Percentiles rank a stretch among this genome's conserved stretches.
phyloP scores from a whole-genome alignment of 2,888 invertebrate species.

The Corythucha ciliata region DNA sequence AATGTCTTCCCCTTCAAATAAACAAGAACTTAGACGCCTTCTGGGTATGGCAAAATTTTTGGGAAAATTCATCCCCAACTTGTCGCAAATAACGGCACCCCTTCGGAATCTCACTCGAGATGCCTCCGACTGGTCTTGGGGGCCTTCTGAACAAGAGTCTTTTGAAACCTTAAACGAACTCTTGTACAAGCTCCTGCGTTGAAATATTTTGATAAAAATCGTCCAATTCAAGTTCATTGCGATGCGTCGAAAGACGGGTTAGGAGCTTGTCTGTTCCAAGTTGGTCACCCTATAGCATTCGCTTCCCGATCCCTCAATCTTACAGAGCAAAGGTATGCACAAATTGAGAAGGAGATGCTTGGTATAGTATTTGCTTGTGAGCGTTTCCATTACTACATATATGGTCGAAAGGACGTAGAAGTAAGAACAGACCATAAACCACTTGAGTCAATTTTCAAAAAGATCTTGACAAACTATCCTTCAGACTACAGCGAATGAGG shows the following conservation, averaged over 20 bases:
- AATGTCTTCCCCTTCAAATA: constrained; percentile 33
- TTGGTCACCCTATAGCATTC: constrained; percentile 38
- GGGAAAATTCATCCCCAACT: constrained; percentile 30
- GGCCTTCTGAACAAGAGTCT: constrained; percentile 22
- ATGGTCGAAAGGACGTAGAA: constrained; percentile 21
- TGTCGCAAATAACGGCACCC: constrained; percentile 26
- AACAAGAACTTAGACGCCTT: constrained; percentile 29
- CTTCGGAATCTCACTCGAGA: constrained; percentile 32
- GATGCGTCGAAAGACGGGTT: constrained; percentile 33
- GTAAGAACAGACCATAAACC: constrained; percentile 25
- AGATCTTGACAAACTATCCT: constrained; percentile 22
- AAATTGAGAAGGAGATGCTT: constrained; percentile 41
- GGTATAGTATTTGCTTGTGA: constrained; percentile 24
- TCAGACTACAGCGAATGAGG: constrained; percentile 25
- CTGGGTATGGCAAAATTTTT: constrained; percentile 33
- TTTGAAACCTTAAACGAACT: constrained; percentile 25
- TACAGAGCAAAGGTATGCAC: constrained; percentile 39
- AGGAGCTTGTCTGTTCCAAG: constrained; percentile 39
- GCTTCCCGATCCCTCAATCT: constrained; percentile 38
- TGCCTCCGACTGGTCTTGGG: constrained; percentile 27
- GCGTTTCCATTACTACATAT: constrained; percentile 38
- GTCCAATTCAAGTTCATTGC: constrained; percentile 35
- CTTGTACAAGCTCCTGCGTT: constrained; percentile 31
- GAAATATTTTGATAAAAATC: constrained; percentile 32
- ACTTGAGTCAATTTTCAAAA: constrained; percentile 20